Evolutionary conservation across 2,113 vertebrate genomes (phyloP).

Genomic region (Bubo blakistoni): DNA sequence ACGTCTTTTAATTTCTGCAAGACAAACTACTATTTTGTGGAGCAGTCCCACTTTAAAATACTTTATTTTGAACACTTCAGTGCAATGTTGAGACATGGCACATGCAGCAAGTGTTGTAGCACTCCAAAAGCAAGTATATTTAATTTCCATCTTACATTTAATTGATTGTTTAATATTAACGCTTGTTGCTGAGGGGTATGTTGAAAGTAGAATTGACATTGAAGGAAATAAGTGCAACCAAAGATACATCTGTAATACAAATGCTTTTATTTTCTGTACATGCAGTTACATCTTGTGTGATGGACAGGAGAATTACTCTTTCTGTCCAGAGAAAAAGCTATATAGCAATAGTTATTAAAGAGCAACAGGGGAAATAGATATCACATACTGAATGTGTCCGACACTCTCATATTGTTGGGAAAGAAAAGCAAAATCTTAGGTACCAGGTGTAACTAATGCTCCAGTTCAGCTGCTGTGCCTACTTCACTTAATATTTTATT

Average conservation of each 20-base stretch:
- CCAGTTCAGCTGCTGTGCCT: not conserved
- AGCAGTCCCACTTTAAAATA: not conserved
- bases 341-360: conserved; percentile 53
- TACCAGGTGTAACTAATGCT: not conserved
- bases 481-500: not conserved
- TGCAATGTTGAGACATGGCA: not conserved
- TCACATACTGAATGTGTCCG: not conserved
- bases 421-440: not conserved
- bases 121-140: not conserved
- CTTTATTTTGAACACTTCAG: not conserved
- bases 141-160: not conserved
- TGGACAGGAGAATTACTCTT: conserved; percentile 45
- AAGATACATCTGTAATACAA: not conserved
- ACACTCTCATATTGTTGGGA: not conserved
- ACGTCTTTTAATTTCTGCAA: not conserved
- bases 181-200: not conserved
- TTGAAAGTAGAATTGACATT: not conserved
- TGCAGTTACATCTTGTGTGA: not conserved
- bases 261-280: conserved; percentile 23
- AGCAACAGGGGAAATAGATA: not conserved
- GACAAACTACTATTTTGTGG: not conserved
- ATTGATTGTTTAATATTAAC: not conserved
- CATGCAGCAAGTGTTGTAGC: not conserved
- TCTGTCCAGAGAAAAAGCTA: conserved; percentile 9
- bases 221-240: not conserved